Percentiles rank a stretch among this genome's conserved stretches.
These are phyloP conservation scores for Morpho deidamia DNA, from an alignment of 2,888 invertebrate species.

Conservation along the genomic window DNA sequence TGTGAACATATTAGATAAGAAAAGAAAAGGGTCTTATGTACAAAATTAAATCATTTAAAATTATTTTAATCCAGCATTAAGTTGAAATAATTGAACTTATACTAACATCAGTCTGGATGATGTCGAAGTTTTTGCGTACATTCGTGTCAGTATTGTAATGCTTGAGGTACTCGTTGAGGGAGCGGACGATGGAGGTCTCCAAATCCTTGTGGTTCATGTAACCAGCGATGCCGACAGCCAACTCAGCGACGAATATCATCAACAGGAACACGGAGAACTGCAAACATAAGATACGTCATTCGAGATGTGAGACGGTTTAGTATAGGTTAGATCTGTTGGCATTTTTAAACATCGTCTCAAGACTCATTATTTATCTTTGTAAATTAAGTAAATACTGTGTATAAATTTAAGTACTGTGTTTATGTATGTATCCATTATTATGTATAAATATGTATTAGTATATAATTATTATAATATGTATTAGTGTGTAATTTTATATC, in stretches of 20 bases:
- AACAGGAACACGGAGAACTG: slow-evolving; percentile 88
- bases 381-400: too few relatives aligned
- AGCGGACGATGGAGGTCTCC: slow-evolving; percentile 81
- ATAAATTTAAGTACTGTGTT: too few relatives aligned
- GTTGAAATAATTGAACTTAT: background rate
- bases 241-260: slow-evolving; percentile 88
- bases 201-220: slow-evolving; percentile 87
- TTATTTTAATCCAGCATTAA: background rate
- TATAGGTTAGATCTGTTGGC: too few relatives aligned
- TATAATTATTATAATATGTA: too few relatives aligned
- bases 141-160: slow-evolving; percentile 81
- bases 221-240: slow-evolving; percentile 90
- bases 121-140: slow-evolving; percentile 87
- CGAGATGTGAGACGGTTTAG: too few relatives aligned
- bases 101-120: slow-evolving; percentile 91
- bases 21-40: background rate
- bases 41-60: background rate
- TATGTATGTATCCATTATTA: too few relatives aligned
- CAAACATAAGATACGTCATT: background rate
- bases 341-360: too few relatives aligned
- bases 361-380: too few relatives aligned
- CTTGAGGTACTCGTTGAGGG: slow-evolving; percentile 85
- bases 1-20: too few relatives aligned
- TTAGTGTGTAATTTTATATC: too few relatives aligned
- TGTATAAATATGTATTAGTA: too few relatives aligned